phyloP scores from a whole-genome alignment of 2,113 vertebrate species.

The Lota lota region DNA sequence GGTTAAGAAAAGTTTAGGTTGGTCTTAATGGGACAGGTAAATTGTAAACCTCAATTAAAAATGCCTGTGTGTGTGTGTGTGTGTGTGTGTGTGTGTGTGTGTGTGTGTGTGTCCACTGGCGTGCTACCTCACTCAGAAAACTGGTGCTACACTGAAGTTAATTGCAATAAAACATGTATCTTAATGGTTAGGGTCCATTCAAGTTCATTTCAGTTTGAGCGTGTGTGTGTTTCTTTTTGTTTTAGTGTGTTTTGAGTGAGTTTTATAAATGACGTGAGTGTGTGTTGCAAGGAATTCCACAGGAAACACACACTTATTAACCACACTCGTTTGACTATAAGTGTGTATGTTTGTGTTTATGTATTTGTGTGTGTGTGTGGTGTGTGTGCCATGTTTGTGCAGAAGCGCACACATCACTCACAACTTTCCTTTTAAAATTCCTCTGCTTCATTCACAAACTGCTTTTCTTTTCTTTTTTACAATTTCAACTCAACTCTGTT shows the following conservation, averaged over 20 bases:
- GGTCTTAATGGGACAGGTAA: no score
- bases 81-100: background rate
- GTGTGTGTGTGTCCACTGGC: background rate
- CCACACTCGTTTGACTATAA: conserved; percentile 17
- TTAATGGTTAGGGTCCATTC: conserved; percentile 24
- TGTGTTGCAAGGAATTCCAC: background rate
- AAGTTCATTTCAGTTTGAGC: background rate
- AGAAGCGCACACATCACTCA: no score
- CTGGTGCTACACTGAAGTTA: background rate
- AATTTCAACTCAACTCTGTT: no score
- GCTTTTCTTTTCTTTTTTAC: no score
- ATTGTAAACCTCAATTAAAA: no score
- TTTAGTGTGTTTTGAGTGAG: background rate
- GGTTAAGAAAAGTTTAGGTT: no score
- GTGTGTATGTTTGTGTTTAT: conserved; percentile 13
- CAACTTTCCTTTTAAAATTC: no score
- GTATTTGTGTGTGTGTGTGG: background rate
- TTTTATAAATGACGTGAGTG: background rate
- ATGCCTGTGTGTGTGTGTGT: conserved; percentile 11
- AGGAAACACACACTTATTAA: background rate
- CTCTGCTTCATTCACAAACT: no score
- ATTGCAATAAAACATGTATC: conserved; percentile 39
- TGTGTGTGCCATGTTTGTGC: background rate
- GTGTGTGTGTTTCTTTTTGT: conserved; percentile 7
- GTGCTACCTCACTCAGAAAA: background rate